Evolutionary conservation across 2,888 invertebrate genomes (phyloP).

Genomic region (Dryococelus australis): DNA sequence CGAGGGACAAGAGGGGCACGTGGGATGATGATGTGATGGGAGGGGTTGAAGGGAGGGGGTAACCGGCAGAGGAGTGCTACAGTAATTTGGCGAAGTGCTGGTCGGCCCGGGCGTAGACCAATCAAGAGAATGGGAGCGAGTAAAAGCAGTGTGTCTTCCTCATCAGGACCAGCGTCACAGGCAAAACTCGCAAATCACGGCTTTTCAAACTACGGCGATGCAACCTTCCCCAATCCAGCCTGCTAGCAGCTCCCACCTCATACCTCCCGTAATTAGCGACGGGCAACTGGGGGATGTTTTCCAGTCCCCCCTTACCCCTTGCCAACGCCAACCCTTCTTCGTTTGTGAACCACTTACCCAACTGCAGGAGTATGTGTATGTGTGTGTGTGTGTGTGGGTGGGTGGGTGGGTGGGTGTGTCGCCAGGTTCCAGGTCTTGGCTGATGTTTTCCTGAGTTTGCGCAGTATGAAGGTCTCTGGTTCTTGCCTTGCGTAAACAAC

Average conservation of each 20-base stretch:
- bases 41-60: neutral
- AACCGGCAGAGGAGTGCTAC: neutral
- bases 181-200: slow-evolving; percentile 16
- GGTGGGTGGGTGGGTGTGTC: neutral
- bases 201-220: slow-evolving; percentile 16
- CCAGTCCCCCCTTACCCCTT: neutral
- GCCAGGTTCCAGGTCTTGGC: neutral
- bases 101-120: slow-evolving; percentile 1
- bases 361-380: neutral
- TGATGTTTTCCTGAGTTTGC: neutral
- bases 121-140: slow-evolving; percentile 11
- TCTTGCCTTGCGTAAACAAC: no score
- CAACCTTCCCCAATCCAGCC: neutral
- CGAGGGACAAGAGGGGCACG: neutral
- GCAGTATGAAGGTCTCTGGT: neutral
- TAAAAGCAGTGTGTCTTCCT: slow-evolving; percentile 1
- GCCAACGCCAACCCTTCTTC: neutral
- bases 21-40: neutral
- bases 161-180: slow-evolving; percentile 10
- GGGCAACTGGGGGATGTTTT: slow-evolving; percentile 7
- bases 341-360: neutral
- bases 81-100: slow-evolving; percentile 16
- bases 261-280: neutral
- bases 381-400: neutral
- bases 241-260: neutral